Evolutionary conservation across 2,797 vertebrate genomes (phyloP), one percentile per base, ranked within the genome.

Genomic region (Diglossa cyanea): DNA sequence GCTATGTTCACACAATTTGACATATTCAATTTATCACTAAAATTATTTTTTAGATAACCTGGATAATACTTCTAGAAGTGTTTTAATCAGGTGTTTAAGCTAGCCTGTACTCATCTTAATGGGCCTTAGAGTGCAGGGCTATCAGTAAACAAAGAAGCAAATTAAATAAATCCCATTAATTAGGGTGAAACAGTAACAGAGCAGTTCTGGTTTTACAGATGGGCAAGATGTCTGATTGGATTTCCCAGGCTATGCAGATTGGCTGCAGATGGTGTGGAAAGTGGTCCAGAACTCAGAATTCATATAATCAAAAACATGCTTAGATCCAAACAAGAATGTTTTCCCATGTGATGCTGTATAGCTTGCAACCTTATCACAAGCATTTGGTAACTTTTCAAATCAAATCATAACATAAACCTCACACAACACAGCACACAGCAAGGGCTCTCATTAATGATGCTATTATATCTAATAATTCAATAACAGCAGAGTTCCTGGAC

Each of bases 201-300:
- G 79, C 47, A 73, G 81, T 93, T 92, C 83, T 88, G 92, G 88
- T 95, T 96, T 95, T 97, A 92, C 93, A 97, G 94, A 97, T 96
- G 94, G 95, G 92, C 92, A 93, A 95, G 86, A 93, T 86, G 85
- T 96, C 94, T 97, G 95, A 95, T 84, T 94, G 89, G 97, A 97
- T 97, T 95, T 97, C 78, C 77, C 57, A 94, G 74, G 61, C 81
- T 89, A 96, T 82, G 28, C 92, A 97, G 75, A 97, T 94, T 96
- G 95, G 65, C 90, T 94, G 65, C 95, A 98, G 96, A 96, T 97
- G 95, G 92, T 90, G 71, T 92, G 81, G 91, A 94, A 97, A 86
- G 35, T 88, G 53, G 45, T 91, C 95, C 95, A 97, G 93, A 97
- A 93, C 81, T 97, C 81, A 86, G 68, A 92, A 88, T 88, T 97